Base-by-base conservation (phyloP, 1,140 invertebrate genomes). In the Bombus picipes region DNA sequence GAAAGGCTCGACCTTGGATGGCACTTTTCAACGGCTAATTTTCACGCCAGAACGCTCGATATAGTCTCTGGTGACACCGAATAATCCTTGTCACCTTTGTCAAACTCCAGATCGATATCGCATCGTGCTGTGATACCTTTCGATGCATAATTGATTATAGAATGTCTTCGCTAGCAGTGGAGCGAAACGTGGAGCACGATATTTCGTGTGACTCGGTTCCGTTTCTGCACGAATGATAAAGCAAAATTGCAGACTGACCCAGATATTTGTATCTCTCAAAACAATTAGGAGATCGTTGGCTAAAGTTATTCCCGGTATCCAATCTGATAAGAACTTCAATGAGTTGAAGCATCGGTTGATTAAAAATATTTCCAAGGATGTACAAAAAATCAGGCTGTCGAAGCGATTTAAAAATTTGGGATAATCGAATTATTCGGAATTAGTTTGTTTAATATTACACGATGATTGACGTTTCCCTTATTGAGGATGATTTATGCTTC, bases 71-170 rank as follows among this genome's bases (percentile, higher is more conserved):
- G 32, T 12, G n/a, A n/a, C 34, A 66, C 32, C 41, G 43, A 71
- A 39, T 66, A 71, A 86, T 74, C 37, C 43, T 39, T 53, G 37
- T 75, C 75, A 39, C 37, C 65, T 87, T 81, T 71, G 15, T 47
- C 77, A 62, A 59, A 43, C 70, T 9, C 62, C 34, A 73, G 65
- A 78, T 90, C 78, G 76, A 84, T 86, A 68, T 62, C 47, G n/a
- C 34, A 22, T 3, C 37, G 32, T 1, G 65, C 8, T 13, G 2
- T 6, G 72, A 39, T 68, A 10, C 34, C 15, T 28, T 34, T 47
- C 28, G 47, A 39, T 47, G 37, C 37, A 39, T 80, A 81, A 85
- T 83, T 68, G 72, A 76, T 76, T 53, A 66, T 32, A 13, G 32
- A 66, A 65, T 28, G 41, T 47, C 39, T 39, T 37, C 8, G 62